Percentiles rank a stretch among this genome's conserved stretches.
These are phyloP conservation scores for Coelopa frigida DNA, from an alignment of 1,140 invertebrate species.

Conservation along the genomic window DNA sequence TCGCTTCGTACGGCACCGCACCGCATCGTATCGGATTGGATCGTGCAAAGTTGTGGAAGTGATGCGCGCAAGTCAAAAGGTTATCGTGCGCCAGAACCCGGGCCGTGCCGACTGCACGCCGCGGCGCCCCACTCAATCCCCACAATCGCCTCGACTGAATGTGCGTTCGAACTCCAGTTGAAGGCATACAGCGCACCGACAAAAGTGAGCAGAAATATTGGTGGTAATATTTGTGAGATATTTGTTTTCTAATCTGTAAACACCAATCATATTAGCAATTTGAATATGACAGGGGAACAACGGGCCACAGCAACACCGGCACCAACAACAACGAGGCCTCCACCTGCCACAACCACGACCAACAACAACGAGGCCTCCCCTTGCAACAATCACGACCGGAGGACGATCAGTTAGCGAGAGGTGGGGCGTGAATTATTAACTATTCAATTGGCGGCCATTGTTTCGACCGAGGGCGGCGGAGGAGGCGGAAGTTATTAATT, in stretches of 20 bases:
- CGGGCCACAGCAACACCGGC: neutral
- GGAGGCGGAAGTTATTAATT: constrained; percentile 29
- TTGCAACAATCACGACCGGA: constrained; percentile 1
- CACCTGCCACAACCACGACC: constrained; percentile 7
- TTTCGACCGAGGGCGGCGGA: constrained; percentile 7
- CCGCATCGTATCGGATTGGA: no score
- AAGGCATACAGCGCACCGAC: neutral
- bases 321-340: no score
- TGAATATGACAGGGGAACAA: constrained; percentile 39
- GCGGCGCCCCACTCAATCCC: constrained; percentile 3
- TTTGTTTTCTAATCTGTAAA: constrained; percentile 46
- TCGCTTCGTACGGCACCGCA: neutral
- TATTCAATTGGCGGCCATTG: constrained; percentile 34
- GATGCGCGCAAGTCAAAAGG: constrained; percentile 42
- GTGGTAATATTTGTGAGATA: constrained; percentile 45
- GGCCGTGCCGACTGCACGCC: constrained; percentile 15
- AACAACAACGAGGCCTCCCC: constrained; percentile 17
- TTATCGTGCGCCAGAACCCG: constrained; percentile 26
- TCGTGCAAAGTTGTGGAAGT: no score
- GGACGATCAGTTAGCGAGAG: constrained; percentile 12
- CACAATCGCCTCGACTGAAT: neutral
- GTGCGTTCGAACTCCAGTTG: neutral
- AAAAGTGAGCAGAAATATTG: constrained; percentile 31
- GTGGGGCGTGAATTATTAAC: constrained; percentile 44
- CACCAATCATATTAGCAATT: constrained; percentile 46